Evolutionary conservation across 2,888 invertebrate genomes (phyloP), one percentile per base, ranked within the genome.

Genomic region (Drymonia ruficornis): DNA sequence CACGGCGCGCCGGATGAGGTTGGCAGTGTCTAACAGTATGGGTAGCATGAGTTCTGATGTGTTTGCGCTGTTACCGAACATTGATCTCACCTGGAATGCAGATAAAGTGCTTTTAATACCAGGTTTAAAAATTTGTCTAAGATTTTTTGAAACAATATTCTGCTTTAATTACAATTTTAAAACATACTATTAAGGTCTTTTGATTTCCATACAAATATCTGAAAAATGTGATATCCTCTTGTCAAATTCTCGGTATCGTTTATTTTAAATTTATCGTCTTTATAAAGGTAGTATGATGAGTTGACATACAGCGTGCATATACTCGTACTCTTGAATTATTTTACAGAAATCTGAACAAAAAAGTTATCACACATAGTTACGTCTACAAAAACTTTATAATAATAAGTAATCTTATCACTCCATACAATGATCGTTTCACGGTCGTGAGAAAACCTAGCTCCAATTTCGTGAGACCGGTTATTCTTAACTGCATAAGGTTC

Each of bases 11-110:
- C 93, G 89, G 50, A 95, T 93, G 55, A 95, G 87, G 76, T 95
- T 94, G 0, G 95, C 95, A 78, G 95, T 94, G 78, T 95, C 95
- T 66, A 94, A 89, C 56, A 94, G 92, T 59, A 95, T 94, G 11
- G 96, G 95, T 53, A 95, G 80, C 87, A 94, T 91, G 29, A 95
- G 82, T 52, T 94, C 93, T 61, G 93, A 84, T 15, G 92, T 85
- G 74, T 94, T 94, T 59, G 87, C 86, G 67, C 90, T 89, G 70
- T 93, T 91, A 60, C 93, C 93, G 74, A 94, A 94, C 89, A 94
- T 93, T 73, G 94, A 92, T 76, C 93, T 93, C 65, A 94, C 93
- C 94, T 95, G 86, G 44, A 91, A 91, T 55, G 29, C 59, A 34
- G 16, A 47, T 34, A 23, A 1, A 23, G 23, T 23, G 23, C 1